Evolutionary conservation across 2,113 vertebrate genomes (phyloP).

Genomic region (Melanerpes formicivorus): DNA sequence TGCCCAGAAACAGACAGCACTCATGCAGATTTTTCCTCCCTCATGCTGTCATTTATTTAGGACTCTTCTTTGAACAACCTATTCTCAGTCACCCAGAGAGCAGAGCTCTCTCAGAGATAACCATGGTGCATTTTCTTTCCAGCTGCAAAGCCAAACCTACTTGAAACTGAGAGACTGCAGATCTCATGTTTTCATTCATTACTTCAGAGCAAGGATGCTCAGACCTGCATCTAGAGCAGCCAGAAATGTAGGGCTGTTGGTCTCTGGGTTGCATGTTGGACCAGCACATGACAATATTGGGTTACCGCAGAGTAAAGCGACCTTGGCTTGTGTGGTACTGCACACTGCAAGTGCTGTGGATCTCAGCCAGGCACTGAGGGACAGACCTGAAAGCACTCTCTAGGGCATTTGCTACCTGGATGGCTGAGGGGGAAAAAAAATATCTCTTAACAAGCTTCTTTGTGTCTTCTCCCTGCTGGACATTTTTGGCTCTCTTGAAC

Average conservation of each 20-base stretch:
- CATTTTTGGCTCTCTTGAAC: slow-evolving; percentile 24
- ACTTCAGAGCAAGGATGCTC: not conserved
- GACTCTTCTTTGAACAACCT: not conserved
- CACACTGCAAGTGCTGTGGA: not conserved
- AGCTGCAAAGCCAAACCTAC: not conserved
- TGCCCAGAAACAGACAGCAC: not conserved
- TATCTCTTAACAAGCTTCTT: not conserved
- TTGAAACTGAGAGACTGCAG: not conserved
- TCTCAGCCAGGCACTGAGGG: not conserved
- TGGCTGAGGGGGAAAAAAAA: not conserved
- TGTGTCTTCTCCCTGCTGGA: not conserved
- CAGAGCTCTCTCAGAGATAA: not conserved
- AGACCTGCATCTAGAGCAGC: not conserved
- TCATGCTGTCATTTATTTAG: not conserved
- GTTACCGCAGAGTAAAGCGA: not conserved
- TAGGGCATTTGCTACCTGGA: not conserved
- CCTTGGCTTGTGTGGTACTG: not conserved
- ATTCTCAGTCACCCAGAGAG: not conserved
- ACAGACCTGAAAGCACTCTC: not conserved
- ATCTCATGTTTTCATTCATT: not conserved
- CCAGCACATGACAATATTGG: not conserved
- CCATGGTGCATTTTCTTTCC: not conserved
- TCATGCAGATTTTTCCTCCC: not conserved
- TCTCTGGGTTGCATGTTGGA: not conserved
- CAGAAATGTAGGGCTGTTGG: not conserved